Evolutionary conservation across 1,140 invertebrate species (phyloP), one percentile per base, ranked within the genome.

Genomic region (Spodoptera litura): DNA sequence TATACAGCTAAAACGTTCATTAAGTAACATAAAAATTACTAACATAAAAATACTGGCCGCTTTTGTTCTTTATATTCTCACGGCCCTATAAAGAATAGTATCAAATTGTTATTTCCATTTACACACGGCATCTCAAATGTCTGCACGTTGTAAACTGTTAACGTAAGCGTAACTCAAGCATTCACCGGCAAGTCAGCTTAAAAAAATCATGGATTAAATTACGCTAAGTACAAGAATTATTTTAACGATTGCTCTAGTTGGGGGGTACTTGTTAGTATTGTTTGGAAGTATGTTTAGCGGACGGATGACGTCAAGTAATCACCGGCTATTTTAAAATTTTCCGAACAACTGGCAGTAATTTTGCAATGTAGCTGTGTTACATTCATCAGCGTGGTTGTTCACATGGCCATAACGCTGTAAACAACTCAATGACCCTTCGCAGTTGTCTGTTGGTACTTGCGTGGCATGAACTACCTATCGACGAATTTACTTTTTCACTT

Each of bases 311-410:
- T 38, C 70, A 72, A 25, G 56, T 61, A 71, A 71, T 31, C 52
- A 71, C 52, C 27, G 15, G 71, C 56, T 59, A 74, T 74, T 74
- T 74, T 49, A 59, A 74, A 73, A 59, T 59, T 51, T 74, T 56
- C 44, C 38, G 2, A 74, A 61, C 71, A 74, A 74, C 56, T 6
- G 25, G 10, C 49, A 55, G 73, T 76, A 35, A 64, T 76, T 76
- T 76, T 13, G 73, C 59, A 76, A 76, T 64, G 9, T 44, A 38
- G 49, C 25, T 66, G 27, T 76, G 61, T 77, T 68, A 68, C 52
- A 68, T 77, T 53, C 49, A 49, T 64, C 59, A 76, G 27, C 59
- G 51, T 3, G 61, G n/a, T 52, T 49, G 59, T 76, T 38, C 51
- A 64, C 38, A 15, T 35, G 73, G 20, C 12, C 44, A 59, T 3